Conservation (phyloP, 2,888 invertebrate genomes). For the Nipponacmea schrenckii region DNA sequence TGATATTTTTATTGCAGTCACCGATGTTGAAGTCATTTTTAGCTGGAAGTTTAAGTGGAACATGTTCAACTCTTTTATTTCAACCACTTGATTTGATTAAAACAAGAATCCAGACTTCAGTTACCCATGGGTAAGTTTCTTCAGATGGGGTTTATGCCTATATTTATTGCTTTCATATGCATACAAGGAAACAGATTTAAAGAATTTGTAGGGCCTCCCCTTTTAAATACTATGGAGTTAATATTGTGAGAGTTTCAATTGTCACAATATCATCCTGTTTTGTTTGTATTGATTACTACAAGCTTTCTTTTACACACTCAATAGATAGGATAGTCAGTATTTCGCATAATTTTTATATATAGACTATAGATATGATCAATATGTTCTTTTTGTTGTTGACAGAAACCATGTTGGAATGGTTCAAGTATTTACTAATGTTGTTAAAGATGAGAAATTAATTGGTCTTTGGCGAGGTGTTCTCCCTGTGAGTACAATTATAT, state of each 20-base stretch:
- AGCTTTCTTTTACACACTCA: too few relatives aligned
- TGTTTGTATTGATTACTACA: too few relatives aligned
- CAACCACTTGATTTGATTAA: constrained; percentile 91
- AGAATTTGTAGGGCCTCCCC: too few relatives aligned
- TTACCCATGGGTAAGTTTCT: constrained; percentile 47
- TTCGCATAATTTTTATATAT: too few relatives aligned
- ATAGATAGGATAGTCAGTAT: too few relatives aligned
- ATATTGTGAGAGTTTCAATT: too few relatives aligned
- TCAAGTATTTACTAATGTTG: constrained; percentile 65
- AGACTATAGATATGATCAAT: too few relatives aligned
- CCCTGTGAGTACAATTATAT: constrained; percentile 74
- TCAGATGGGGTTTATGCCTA: neutral
- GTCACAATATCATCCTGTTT: too few relatives aligned
- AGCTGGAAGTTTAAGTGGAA: constrained; percentile 88
- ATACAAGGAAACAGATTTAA: too few relatives aligned
- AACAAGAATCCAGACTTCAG: constrained; percentile 83
- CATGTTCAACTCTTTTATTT: constrained; percentile 89
- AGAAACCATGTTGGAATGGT: constrained; percentile 75
- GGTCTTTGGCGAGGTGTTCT: constrained; percentile 89
- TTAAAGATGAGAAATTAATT: constrained; percentile 80
- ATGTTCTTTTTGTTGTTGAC: constrained; percentile 17
- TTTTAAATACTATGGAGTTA: too few relatives aligned
- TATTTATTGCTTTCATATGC: too few relatives aligned
- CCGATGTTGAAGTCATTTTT: constrained; percentile 87
- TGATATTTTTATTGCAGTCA: constrained; percentile 72